These are phyloP conservation scores for Pionites leucogaster DNA, from an alignment of 2,113 vertebrate species.

Conservation along the genomic window DNA sequence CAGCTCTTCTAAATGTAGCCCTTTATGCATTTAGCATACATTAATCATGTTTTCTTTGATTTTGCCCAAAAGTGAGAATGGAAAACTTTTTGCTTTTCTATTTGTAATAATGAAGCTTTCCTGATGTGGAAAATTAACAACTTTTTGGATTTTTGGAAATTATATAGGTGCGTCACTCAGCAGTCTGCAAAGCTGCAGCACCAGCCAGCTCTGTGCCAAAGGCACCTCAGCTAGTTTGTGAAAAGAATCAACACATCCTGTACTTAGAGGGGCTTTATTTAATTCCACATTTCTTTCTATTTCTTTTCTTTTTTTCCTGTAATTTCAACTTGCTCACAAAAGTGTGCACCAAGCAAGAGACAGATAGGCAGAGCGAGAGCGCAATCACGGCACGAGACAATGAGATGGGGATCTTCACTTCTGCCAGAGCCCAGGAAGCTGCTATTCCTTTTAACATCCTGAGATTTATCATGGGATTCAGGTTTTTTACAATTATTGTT, in stretches of 20 bases:
- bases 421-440: background rate
- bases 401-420: background rate
- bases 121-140: background rate
- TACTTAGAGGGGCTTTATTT: background rate
- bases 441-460: background rate
- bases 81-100: background rate
- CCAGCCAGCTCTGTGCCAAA: background rate
- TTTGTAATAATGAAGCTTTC: background rate
- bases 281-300: background rate
- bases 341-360: background rate
- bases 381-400: fast-evolving
- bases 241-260: background rate
- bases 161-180: background rate
- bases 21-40: fast-evolving
- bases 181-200: background rate
- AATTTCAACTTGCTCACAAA: background rate
- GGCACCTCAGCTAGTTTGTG: background rate
- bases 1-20: background rate
- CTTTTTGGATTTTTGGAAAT: background rate
- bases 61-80: background rate
- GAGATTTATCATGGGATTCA: background rate
- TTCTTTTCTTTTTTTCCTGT: fast-evolving
- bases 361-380: background rate
- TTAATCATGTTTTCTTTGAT: background rate
- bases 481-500: background rate